phyloP scores from a whole-genome alignment of 2,888 invertebrate species.

The Amblyjoppa fuscipennis region DNA sequence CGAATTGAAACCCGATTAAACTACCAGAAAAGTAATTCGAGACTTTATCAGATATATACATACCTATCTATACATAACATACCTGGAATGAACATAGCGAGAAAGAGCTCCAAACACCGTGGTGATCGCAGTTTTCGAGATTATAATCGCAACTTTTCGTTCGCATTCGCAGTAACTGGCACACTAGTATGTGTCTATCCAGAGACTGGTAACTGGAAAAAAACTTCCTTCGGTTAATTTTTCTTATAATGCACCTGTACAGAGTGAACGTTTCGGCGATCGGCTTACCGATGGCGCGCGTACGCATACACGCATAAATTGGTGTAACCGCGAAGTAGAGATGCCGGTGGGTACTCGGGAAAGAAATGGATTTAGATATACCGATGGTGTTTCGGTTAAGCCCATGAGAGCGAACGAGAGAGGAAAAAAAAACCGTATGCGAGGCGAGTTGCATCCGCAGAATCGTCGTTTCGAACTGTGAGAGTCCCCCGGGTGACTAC shows the following conservation, averaged over 20 bases:
- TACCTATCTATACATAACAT: background rate
- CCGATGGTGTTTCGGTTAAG: slow-evolving; percentile 3
- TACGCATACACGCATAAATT: background rate
- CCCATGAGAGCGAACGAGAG: slow-evolving; percentile 4
- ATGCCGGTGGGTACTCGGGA: slow-evolving; percentile 51
- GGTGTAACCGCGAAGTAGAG: slow-evolving; percentile 56
- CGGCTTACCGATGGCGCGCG: slow-evolving; percentile 51
- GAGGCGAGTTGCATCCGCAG: background rate
- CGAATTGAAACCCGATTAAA: slow-evolving; percentile 30
- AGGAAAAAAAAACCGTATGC: slow-evolving; percentile 13
- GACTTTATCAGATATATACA: background rate
- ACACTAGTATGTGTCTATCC: background rate
- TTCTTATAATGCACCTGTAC: background rate
- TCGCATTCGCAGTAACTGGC: background rate
- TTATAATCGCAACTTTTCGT: slow-evolving; percentile 6
- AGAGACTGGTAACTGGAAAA: background rate
- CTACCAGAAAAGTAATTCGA: slow-evolving; percentile 41
- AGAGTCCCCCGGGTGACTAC: slow-evolving; percentile 56
- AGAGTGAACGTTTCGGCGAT: slow-evolving; percentile 32
- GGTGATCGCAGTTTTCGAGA: slow-evolving; percentile 16
- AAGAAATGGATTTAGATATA: slow-evolving; percentile 70
- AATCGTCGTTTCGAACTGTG: slow-evolving; percentile 1
- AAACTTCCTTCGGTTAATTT: slow-evolving; percentile 1
- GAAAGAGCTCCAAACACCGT: background rate
- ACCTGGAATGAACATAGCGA: slow-evolving; percentile 4